phyloP scores from a whole-genome alignment of 2,113 vertebrate species.

The Dipodomys spectabilis region DNA sequence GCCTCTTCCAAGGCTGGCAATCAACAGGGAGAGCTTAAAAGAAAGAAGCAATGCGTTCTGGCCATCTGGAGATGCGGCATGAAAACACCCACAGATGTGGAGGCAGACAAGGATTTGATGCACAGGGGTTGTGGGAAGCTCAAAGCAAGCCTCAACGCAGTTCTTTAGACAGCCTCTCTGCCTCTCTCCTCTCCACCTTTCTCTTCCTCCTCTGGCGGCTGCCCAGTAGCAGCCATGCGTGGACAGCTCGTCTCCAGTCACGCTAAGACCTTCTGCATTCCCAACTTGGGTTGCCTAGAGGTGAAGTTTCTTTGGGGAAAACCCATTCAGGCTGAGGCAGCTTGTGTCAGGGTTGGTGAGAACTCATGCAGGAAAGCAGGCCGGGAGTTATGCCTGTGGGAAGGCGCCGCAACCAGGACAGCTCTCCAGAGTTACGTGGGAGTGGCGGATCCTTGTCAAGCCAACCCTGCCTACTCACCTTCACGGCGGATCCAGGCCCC shows the following conservation, averaged over 20 bases:
- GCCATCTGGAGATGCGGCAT: neutral
- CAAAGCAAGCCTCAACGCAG: neutral
- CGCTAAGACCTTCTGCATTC: neutral
- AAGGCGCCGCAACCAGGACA: neutral
- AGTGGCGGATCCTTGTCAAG: neutral
- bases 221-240: too few species aligned
- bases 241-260: neutral
- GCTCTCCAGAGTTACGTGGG: neutral
- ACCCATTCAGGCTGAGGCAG: neutral
- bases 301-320: neutral
- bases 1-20: neutral
- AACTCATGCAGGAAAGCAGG: neutral
- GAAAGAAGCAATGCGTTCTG: neutral
- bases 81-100: too few species aligned
- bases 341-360: neutral
- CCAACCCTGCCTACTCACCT: rapidly evolving
- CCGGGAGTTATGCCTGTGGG: neutral
- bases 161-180: neutral
- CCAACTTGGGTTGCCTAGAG: neutral
- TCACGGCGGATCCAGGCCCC: neutral
- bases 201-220: neutral
- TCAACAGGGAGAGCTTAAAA: neutral
- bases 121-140: too few species aligned
- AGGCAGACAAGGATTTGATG: too few species aligned
- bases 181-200: too few species aligned